A percentile compares a stretch with the other conserved stretches of the same genome.
These are phyloP conservation scores for Peribatodes rhomboidaria DNA, from an alignment of 2,888 invertebrate genomes.

Conservation along the genomic window DNA sequence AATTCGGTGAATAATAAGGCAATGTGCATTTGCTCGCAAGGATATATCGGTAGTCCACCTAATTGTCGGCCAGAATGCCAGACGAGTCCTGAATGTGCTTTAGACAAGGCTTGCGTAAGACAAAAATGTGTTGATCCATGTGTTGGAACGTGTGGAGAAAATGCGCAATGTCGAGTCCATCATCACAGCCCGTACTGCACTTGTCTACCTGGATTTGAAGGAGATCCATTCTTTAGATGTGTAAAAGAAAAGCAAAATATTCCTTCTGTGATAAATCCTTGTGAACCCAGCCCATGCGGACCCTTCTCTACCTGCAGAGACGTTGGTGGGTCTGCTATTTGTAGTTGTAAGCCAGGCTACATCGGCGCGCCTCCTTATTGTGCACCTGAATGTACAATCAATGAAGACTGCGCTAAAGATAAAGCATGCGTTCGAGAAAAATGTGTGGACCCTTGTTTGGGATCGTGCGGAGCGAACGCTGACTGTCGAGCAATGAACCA, in stretches of 20 bases:
- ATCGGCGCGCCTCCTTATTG: constrained; percentile 90
- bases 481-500: constrained; percentile 91
- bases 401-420: constrained; percentile 91
- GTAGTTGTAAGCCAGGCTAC: constrained; percentile 88
- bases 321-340: constrained; percentile 82
- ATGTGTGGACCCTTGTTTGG: constrained; percentile 91
- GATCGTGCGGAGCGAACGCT: constrained; percentile 90
- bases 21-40: constrained; percentile 89
- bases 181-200: constrained; percentile 91
- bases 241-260: constrained; percentile 78
- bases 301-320: constrained; percentile 88
- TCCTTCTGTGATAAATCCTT: constrained; percentile 84
- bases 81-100: constrained; percentile 92
- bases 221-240: constrained; percentile 90
- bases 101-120: constrained; percentile 91
- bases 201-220: constrained; percentile 90
- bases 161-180: constrained; percentile 90
- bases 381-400: constrained; percentile 91
- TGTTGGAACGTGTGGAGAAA: constrained; percentile 89
- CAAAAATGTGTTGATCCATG: constrained; percentile 94
- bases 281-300: constrained; percentile 90
- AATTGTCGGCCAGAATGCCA: constrained; percentile 93
- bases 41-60: constrained; percentile 91
- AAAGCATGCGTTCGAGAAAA: constrained; percentile 91
- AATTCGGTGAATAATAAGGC: constrained; percentile 88